Base-by-base conservation (phyloP, 2,797 vertebrate species). In the Echeneis naucrates region DNA sequence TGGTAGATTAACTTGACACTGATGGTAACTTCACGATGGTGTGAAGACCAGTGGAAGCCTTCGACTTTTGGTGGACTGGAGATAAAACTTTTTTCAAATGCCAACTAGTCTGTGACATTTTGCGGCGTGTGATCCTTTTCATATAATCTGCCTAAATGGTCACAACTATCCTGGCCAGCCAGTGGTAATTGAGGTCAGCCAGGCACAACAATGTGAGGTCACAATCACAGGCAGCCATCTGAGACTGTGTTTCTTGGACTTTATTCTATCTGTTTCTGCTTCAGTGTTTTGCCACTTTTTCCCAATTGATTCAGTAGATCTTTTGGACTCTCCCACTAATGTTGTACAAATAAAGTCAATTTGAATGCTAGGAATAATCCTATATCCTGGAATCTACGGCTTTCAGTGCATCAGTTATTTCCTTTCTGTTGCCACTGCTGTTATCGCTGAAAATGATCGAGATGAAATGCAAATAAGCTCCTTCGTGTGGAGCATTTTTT, bases 21-120 rank as follows among this genome's bases (percentile, higher is more conserved):
- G 88, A 88, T 76, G 87, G 84, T 87, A 60, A 80, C 74, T 68
- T 79, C 68, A 64, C 68, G 53, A 85, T 80, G 75, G 50, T 80
- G 75, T 58, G 10, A 75, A 78, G 81, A 77, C 84, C 89, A 85
- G 67, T 69, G 66, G 79, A 83, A 84, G 82, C 78, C 78, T 56
- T 76, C 76, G 88, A 87, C 92, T 94, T 94, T 90, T 91, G 82
- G 84, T 80, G 77, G 54, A 70, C 77, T 42, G 42, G 82, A 93
- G 93, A 95, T 94, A 93, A 94, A 93, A 93, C 63, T 91, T 91
- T 80, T 79, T 87, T 80, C 78, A 94, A 95, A 95, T 95, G 93
- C 91, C 93, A 95, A 54, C 86, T 83, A 80, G 89, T 89, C 92
- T 92, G 93, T 93, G 94, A 88, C 93, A 95, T 94, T 94, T 95